Evolutionary conservation across 2,888 invertebrate species (phyloP), one percentile per base, ranked within the genome.

Genomic region (Xiphydria camelus): DNA sequence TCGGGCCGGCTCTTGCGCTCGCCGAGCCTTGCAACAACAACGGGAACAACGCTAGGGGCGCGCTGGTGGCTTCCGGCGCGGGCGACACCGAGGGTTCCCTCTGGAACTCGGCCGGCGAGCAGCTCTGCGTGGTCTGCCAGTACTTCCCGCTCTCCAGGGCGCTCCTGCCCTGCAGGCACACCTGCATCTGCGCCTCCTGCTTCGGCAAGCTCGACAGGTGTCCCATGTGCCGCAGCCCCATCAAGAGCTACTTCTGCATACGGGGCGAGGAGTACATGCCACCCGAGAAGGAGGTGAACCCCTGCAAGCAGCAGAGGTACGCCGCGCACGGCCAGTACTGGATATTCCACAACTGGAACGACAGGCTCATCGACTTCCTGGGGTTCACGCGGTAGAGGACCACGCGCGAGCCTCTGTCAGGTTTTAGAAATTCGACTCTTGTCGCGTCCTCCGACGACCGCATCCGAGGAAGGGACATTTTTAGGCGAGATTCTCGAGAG

Each of bases 161-260:
- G 23, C 77, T 93, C 43, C 78, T 93, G 64, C 92, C 92, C 0
- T 93, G 92, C 78, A 81, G 83, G 12, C 92, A 93, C 76, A 90
- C 91, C 3, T 92, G 92, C 63, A 85, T 91, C 23, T 93, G 93
- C 73, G 85, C 86, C 17, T 80, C 84, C 33, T 93, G 92, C 69
- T 86, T 91, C 66, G 83, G 84, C 33, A 88, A 88, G 70, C 77
- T 93, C 55, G 89, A 90, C 71, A 84, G 88, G 58, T 93, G 93
- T 70, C 93, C 93, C 14, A 89, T 93, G 81, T 93, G 93, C 76
- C 82, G 92, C 47, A 87, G 89, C 58, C 85, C 84, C 31, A 91
- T 92, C 64, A 86, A 86, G 56, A 87, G 88, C 64, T 91, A 89
- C 79, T 92, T 92, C 79, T 88, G 89, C 75, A 91, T 88, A 64